Conservation (phyloP, 2,888 invertebrate species). For the Aelia acuminata region DNA sequence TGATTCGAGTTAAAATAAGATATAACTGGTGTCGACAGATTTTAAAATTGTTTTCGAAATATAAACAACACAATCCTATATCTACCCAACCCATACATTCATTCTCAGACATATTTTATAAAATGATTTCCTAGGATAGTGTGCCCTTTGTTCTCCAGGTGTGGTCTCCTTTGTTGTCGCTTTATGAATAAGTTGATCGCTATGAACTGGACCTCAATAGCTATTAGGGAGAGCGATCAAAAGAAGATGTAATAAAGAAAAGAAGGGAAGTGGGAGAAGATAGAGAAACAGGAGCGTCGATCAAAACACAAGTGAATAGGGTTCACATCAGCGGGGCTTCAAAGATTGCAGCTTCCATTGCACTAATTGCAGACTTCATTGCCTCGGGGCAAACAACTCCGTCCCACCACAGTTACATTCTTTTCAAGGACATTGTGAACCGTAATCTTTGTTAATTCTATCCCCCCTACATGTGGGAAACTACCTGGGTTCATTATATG, state of each 20-base stretch:
- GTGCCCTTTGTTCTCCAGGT: background rate
- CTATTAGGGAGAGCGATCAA: constrained; percentile 37
- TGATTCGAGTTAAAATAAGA: background rate
- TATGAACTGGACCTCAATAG: constrained; percentile 23
- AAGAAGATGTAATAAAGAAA: constrained; percentile 15
- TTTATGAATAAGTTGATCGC: constrained; percentile 36
- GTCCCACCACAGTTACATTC: constrained; percentile 42
- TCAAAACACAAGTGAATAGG: constrained; percentile 44
- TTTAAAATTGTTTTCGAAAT: background rate
- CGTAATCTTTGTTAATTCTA: background rate
- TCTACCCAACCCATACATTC: background rate
- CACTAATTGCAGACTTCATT: constrained; percentile 64
- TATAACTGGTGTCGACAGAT: background rate
- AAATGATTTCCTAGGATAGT: constrained; percentile 19
- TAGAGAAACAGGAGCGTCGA: constrained; percentile 6
- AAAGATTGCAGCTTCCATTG: constrained; percentile 65
- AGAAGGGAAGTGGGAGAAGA: constrained; percentile 11
- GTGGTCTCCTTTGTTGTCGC: constrained; percentile 13
- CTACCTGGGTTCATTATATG: background rate
- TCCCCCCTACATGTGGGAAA: constrained; percentile 18
- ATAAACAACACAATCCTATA: background rate
- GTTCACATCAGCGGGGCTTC: constrained; percentile 63
- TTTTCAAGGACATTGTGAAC: constrained; percentile 40
- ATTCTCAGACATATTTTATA: constrained; percentile 11
- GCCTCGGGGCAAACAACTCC: constrained; percentile 55